These are phyloP conservation scores for Hoplias malabaricus DNA, from an alignment of 2,113 vertebrate genomes.

Conservation along the genomic window DNA sequence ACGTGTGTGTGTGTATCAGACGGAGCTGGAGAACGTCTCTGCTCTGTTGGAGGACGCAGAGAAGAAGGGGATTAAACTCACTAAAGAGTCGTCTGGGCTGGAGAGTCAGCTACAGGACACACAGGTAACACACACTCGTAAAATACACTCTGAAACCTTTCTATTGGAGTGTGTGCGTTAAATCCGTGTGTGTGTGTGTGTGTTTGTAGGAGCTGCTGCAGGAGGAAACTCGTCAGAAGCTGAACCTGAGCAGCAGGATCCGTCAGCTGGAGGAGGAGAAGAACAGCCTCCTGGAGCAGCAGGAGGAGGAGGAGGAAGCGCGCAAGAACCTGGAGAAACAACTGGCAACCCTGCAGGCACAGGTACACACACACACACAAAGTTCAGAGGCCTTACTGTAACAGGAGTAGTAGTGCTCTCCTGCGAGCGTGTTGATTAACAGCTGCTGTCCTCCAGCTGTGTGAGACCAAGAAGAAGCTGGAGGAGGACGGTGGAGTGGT, in stretches of 20 bases:
- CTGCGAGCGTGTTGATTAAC: no score
- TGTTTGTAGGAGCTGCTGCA: slow-evolving; percentile 86
- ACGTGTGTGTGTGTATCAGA: slow-evolving; percentile 63
- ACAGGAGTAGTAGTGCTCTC: no score
- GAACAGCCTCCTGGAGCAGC: slow-evolving; percentile 90
- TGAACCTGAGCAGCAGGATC: slow-evolving; percentile 90
- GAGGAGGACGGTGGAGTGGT: slow-evolving; percentile 90
- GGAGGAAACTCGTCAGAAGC: slow-evolving; percentile 95
- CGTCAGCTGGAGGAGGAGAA: slow-evolving; percentile 95
- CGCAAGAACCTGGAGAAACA: slow-evolving; percentile 92
- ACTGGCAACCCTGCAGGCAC: slow-evolving; percentile 82
- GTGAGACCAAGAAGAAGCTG: slow-evolving; percentile 91
- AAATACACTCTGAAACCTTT: background rate
- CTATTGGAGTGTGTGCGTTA: background rate
- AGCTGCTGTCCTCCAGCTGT: slow-evolving; percentile 73
- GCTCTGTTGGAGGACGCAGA: slow-evolving; percentile 90
- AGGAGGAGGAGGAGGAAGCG: slow-evolving; percentile 94
- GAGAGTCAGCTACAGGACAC: slow-evolving; percentile 94
- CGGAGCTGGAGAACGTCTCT: slow-evolving; percentile 90
- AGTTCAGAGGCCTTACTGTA: no score
- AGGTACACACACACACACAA: slow-evolving; percentile 73
- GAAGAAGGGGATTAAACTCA: slow-evolving; percentile 92
- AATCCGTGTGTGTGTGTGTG: slow-evolving; percentile 34
- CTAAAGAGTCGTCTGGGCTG: slow-evolving; percentile 87
- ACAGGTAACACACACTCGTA: slow-evolving; percentile 79